Conservation (phyloP, 2,888 invertebrate genomes). For the Metellina segmentata region DNA sequence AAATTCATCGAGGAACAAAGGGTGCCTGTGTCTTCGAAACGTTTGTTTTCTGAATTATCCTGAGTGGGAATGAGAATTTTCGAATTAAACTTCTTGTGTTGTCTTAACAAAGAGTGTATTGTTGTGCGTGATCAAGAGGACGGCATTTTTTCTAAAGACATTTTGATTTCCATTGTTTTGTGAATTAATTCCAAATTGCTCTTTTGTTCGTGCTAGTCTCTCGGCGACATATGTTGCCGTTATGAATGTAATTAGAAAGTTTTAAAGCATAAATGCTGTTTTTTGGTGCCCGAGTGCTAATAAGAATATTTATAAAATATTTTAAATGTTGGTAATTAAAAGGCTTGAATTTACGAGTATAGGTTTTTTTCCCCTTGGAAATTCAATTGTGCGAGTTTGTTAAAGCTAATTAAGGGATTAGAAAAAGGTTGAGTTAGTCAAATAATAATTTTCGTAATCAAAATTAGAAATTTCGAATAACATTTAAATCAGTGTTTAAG, state of each 20-base stretch:
- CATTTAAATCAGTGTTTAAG: too few species aligned
- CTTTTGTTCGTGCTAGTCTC: background rate
- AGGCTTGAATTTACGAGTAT: background rate
- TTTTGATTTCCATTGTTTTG: constrained; percentile 1
- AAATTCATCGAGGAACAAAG: constrained; percentile 9
- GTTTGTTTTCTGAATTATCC: background rate
- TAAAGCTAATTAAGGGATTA: background rate
- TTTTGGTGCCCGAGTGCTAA: background rate
- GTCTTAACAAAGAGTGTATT: background rate
- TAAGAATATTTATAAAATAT: background rate
- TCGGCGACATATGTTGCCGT: background rate
- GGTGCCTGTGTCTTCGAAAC: background rate
- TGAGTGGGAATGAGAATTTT: background rate
- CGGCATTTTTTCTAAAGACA: background rate
- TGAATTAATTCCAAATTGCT: constrained; percentile 11
- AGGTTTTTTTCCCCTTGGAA: background rate
- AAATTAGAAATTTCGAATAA: too few species aligned
- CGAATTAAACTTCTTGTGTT: constrained; percentile 5
- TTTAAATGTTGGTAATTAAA: background rate
- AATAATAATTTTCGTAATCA: too few species aligned
- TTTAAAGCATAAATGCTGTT: background rate
- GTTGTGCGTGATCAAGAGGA: background rate
- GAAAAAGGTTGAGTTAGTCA: background rate
- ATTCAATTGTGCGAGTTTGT: background rate
- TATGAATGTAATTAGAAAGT: background rate